Conservation (phyloP, 2,797 vertebrate genomes). For the Chelon labrosus region DNA sequence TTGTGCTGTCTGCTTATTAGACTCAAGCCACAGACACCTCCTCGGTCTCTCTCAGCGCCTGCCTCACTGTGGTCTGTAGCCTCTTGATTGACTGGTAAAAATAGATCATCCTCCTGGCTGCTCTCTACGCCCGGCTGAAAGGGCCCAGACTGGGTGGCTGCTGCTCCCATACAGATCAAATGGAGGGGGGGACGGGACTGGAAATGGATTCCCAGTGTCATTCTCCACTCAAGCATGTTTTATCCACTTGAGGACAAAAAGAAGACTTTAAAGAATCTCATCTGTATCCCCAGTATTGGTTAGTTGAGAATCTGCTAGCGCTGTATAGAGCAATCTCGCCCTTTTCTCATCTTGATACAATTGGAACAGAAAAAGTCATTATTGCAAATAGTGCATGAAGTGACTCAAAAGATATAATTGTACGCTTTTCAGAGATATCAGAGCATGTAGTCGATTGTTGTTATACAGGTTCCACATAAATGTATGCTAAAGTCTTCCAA, state of each 20-base stretch:
- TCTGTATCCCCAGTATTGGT: slow-evolving; percentile 21
- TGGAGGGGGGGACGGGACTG: slow-evolving; percentile 15
- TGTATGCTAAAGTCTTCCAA: neutral
- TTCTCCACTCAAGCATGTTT: slow-evolving; percentile 38
- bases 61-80: slow-evolving; percentile 33
- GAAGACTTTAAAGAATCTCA: slow-evolving; percentile 14
- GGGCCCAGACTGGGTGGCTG: slow-evolving; percentile 20
- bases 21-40: slow-evolving; percentile 13
- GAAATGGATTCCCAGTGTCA: slow-evolving; percentile 54
- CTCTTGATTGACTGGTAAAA: slow-evolving; percentile 53
- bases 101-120: slow-evolving; percentile 46
- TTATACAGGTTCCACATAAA: neutral
- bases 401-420: too few relatives aligned
- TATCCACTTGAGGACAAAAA: slow-evolving; percentile 15
- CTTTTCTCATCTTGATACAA: neutral
- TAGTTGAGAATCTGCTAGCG: neutral
- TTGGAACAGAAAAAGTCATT: too few relatives aligned
- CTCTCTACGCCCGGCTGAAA: slow-evolving; percentile 33
- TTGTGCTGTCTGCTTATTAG: slow-evolving; percentile 11
- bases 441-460: neutral
- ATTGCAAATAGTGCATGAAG: too few relatives aligned
- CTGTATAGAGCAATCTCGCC: neutral
- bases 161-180: slow-evolving; percentile 34
- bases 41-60: slow-evolving; percentile 7
- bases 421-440: neutral